Evolutionary conservation across 2,797 vertebrate genomes (phyloP), one percentile per base, ranked within the genome.

Genomic region (Rousettus madagascariensis): DNA sequence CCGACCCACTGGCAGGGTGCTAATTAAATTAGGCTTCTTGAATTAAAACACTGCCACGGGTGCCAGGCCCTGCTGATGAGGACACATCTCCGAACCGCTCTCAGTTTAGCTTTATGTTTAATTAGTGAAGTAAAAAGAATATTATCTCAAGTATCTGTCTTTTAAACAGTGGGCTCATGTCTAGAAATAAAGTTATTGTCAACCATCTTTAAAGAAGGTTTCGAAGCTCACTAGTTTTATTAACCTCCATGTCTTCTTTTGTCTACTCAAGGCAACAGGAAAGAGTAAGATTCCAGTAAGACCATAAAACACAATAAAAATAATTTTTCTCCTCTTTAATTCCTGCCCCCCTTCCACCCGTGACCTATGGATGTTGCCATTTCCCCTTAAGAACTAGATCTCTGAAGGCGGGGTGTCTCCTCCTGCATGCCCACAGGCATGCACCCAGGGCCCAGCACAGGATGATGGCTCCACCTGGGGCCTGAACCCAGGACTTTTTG

Each of bases 1-100:
- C 72, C 0, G 6, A 87, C 90, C 63, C 41, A 80, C 65, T 77
- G 82, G 85, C 86, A 92, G 77, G 91, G 33, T 57, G 16, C 96
- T 96, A 97, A 97, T 97, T 97, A 91, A 96, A 97, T 96, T 96
- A 96, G 82, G 66, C 51, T 84, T 74, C 90, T 69, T 55, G 94
- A 94, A 75, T 96, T 80, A 95, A 96, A 96, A 84, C 43, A 6
- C 82, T 77, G 55, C 93, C 82, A 79, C 0, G 4, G 77, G 78
- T 89, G 57, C 79, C 46, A 88, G 77, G 61, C 71, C 87, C 86
- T 65, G 51, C 75, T 91, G 94, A 86, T 55, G 91, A 86, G 71
- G n/a, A 94, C 80, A 57, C 3, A 6, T 91, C 51, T 96, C 91
- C 65, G 68, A 97, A 85, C 71, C 83, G 75, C 84, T 43, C 38